Conservation (phyloP, 2,797 vertebrate species). For the Paedocypris micromegethes region DNA sequence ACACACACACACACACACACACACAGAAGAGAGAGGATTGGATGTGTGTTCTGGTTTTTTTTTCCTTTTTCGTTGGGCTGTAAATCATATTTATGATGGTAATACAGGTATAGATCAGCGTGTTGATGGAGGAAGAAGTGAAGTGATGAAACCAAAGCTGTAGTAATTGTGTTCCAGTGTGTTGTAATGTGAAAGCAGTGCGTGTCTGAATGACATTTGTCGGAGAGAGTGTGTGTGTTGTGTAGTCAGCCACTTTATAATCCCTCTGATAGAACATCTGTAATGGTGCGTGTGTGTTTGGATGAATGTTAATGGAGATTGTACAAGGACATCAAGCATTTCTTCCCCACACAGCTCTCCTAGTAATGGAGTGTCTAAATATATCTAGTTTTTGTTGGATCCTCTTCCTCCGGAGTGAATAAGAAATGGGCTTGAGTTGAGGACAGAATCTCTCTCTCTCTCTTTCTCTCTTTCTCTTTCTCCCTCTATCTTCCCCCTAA, state of each 20-base stretch:
- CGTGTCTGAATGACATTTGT: conserved; percentile 9
- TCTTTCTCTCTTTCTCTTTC: not conserved
- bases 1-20: conserved; percentile 7
- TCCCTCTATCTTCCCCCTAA: not conserved
- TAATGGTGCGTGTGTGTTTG: conserved; percentile 29
- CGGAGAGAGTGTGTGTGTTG: conserved; percentile 3
- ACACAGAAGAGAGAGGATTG: conserved; percentile 18
- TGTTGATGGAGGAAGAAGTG: conserved; percentile 38
- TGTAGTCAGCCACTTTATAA: conserved; percentile 4
- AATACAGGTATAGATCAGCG: conserved; percentile 39
- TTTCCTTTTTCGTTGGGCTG: conserved; percentile 26
- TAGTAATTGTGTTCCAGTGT: conserved; percentile 46
- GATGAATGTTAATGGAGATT: conserved; percentile 38
- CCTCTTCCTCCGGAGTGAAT: conserved; percentile 50
- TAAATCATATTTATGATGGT: conserved; percentile 50
- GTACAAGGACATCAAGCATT: conserved; percentile 39
- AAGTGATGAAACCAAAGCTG: conserved; percentile 47
- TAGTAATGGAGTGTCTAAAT: conserved; percentile 55
- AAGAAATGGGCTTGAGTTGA: conserved; percentile 52
- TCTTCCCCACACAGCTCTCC: conserved; percentile 35
- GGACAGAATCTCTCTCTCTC: conserved; percentile 39
- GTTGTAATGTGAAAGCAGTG: conserved; percentile 4
- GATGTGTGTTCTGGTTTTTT: conserved; percentile 27
- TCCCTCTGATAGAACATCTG: conserved; percentile 3
- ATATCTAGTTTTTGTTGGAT: conserved; percentile 51